These are phyloP conservation scores for Hirtodrosophila alboralis DNA, from an alignment of 2,888 invertebrate species.

Conservation along the genomic window DNA sequence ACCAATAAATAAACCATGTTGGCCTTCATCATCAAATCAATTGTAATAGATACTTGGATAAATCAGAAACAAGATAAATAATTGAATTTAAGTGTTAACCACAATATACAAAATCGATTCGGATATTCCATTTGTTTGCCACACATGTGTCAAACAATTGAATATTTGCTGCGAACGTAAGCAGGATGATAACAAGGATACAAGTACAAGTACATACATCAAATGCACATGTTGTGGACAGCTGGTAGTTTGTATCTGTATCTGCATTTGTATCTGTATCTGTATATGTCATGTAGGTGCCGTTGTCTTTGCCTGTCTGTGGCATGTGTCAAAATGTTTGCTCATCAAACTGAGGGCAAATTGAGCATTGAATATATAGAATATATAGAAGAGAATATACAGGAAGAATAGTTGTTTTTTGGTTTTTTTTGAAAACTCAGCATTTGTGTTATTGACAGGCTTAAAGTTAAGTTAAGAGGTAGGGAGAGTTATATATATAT, in stretches of 20 bases:
- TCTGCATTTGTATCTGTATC: constrained; percentile 6
- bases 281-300: constrained; percentile 47
- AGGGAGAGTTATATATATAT: constrained; percentile 1
- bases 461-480: constrained; percentile 34
- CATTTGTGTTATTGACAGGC: constrained; percentile 50
- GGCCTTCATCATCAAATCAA: too few relatives aligned
- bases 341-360: constrained; percentile 60
- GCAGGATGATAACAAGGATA: constrained; percentile 6
- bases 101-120: constrained; percentile 25
- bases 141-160: constrained; percentile 50
- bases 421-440: constrained; percentile 28
- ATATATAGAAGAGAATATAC: constrained; percentile 1
- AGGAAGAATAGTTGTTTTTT: background rate
- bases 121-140: constrained; percentile 37
- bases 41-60: too few relatives aligned
- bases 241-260: constrained; percentile 21
- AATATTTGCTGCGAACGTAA: constrained; percentile 38
- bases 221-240: constrained; percentile 50
- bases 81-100: constrained; percentile 35
- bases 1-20: too few relatives aligned
- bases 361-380: constrained; percentile 15
- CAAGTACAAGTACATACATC: constrained; percentile 34
- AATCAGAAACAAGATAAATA: constrained; percentile 7
- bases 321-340: constrained; percentile 73
- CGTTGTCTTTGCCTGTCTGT: constrained; percentile 25